A percentile compares a stretch with the other conserved stretches of the same genome.
These are phyloP conservation scores for Trichonephila clavipes DNA, from an alignment of 1,140 invertebrate genomes.

Conservation along the genomic window DNA sequence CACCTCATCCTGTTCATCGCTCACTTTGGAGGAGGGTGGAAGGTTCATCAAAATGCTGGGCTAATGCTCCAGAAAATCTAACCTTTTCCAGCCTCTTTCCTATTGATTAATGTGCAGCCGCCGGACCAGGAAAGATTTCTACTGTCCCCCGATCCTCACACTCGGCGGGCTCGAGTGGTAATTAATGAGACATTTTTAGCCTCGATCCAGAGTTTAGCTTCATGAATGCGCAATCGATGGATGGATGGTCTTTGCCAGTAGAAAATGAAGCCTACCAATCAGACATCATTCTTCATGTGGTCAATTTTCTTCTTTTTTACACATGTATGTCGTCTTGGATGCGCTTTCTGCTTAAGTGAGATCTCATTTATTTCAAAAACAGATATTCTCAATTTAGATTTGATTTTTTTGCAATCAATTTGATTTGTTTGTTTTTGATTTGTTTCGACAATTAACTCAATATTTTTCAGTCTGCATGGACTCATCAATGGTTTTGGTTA, in stretches of 20 bases:
- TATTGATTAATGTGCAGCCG: conserved; percentile 30
- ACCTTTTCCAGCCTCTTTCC: neutral
- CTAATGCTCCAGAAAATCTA: conserved; percentile 38
- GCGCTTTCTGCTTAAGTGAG: no score
- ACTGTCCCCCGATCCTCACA: neutral
- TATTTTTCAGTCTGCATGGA: no score
- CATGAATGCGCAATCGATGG: conserved; percentile 32
- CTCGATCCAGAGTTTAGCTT: conserved; percentile 23
- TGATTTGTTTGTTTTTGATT: no score
- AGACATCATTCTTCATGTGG: neutral
- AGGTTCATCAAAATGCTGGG: neutral
- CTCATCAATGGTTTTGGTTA: no score
- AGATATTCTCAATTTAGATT: no score
- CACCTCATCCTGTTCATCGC: conserved; percentile 65
- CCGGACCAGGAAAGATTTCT: neutral
- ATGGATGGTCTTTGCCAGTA: neutral
- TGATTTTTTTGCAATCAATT: no score
- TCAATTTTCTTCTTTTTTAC: no score
- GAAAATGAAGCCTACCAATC: neutral
- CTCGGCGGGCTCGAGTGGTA: neutral
- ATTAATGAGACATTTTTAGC: conserved; percentile 44
- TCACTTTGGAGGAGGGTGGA: neutral
- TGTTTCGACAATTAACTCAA: no score
- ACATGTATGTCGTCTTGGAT: no score
- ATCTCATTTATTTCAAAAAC: no score